Base-by-base conservation (phyloP, 2,888 invertebrate genomes). In the Pandemis corylana region DNA sequence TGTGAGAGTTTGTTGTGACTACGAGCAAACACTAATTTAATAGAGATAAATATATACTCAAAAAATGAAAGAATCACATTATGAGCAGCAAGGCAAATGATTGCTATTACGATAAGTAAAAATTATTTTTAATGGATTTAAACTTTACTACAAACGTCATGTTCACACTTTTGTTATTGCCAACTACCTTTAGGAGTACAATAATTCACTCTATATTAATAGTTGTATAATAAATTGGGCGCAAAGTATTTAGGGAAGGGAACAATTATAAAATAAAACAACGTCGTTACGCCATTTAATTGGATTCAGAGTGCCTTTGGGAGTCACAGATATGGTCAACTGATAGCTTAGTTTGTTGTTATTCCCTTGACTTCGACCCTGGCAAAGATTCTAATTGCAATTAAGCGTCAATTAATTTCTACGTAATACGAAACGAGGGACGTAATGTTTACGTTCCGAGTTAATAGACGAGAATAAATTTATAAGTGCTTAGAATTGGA, bases 271-370 rank as follows among this genome's bases (percentile, higher is more conserved):
- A 59, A 65, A 61, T 59, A 66, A 71, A 71, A 71, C 71, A 71
- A 71, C 59, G 66, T 71, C 66, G 71, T 71, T 71, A 71, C 66
- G 66, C 59, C 59, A 71, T 71, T 65, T 71, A 71, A 71, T 71
- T 71, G 61, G 66, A 71, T 61, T 66, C 66, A 66, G 59, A 59
- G 62, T 42, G 7, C 42, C 41, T 41, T 42, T 62, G 62, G 67
- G 72, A 72, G 42, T 72, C 72, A 67, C 67, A 72, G 62, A 67
- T 62, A 72, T 67, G 68, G 53, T 73, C 68, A 68, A 64, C 68
- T 73, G 72, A 73, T 68, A 73, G 72, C 72, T 73, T 73, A 68
- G 72, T 73, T 73, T 73, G 72, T 73, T 68, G 56, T 73, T 64
- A 56, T 63, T 72, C 68, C 63, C 68, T 56, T 73, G 68, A 68